These are phyloP conservation scores for Anthoscopus minutus DNA, from an alignment of 2,113 vertebrate genomes.

Conservation along the genomic window DNA sequence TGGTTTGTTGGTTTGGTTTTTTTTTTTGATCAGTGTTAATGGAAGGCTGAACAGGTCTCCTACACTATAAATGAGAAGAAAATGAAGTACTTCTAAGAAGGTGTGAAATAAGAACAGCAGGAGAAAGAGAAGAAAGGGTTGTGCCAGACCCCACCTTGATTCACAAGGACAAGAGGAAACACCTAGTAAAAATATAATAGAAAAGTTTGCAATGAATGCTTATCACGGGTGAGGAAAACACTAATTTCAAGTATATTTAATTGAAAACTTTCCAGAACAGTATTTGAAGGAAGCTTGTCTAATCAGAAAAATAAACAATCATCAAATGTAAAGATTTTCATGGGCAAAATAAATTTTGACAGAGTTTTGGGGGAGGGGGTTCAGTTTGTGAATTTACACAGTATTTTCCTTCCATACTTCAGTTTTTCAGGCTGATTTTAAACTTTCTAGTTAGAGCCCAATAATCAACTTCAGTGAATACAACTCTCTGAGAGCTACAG, in stretches of 20 bases:
- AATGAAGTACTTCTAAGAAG: not conserved
- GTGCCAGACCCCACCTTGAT: not conserved
- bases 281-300: not conserved
- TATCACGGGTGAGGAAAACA: not conserved
- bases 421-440: not conserved
- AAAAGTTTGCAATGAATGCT: not conserved
- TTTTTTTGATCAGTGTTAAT: rapidly evolving
- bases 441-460: not conserved
- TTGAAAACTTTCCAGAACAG: not conserved
- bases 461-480: not conserved
- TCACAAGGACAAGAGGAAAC: not conserved
- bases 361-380: not conserved
- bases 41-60: not conserved
- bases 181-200: not conserved
- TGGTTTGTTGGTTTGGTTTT: not conserved
- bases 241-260: not conserved
- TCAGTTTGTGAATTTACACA: not conserved
- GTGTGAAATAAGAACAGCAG: not conserved
- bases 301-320: not conserved
- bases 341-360: not conserved
- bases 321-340: not conserved
- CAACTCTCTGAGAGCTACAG: not conserved
- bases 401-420: not conserved
- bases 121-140: not conserved
- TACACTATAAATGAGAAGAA: not conserved